phyloP scores from a whole-genome alignment of 1,140 invertebrate species.

The Drosophila serrata region DNA sequence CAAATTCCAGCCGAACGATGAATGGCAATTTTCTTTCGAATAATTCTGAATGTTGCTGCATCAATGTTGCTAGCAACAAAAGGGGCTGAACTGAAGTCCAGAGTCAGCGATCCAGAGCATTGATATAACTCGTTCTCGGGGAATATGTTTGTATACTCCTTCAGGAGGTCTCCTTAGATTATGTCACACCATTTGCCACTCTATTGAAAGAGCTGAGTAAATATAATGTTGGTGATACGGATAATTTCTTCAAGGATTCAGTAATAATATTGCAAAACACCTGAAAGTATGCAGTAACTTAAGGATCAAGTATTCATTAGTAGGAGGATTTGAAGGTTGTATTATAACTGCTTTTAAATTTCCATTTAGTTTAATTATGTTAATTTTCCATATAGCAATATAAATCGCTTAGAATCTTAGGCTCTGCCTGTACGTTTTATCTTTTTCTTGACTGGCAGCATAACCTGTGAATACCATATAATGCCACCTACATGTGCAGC shows the following conservation, averaged over 20 bases:
- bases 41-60: slow-evolving; percentile 8
- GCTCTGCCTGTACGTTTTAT: not conserved
- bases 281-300: not conserved
- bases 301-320: no score
- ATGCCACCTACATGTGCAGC: slow-evolving; percentile 15
- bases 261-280: not conserved
- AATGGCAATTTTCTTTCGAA: not conserved
- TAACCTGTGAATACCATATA: slow-evolving; percentile 23
- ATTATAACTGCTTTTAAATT: not conserved
- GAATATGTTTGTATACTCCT: not conserved
- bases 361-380: not conserved
- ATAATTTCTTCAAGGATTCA: not conserved
- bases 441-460: slow-evolving; percentile 16
- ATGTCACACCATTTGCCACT: not conserved
- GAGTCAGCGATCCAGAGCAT: not conserved
- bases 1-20: not conserved
- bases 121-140: slow-evolving; percentile 1
- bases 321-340: not conserved
- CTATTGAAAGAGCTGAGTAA: not conserved
- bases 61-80: slow-evolving; percentile 20
- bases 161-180: not conserved
- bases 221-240: not conserved
- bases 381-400: no score
- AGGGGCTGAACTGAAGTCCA: not conserved
- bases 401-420: no score